Conservation (phyloP, 2,113 vertebrate species). For the Emydura subglobosa region DNA sequence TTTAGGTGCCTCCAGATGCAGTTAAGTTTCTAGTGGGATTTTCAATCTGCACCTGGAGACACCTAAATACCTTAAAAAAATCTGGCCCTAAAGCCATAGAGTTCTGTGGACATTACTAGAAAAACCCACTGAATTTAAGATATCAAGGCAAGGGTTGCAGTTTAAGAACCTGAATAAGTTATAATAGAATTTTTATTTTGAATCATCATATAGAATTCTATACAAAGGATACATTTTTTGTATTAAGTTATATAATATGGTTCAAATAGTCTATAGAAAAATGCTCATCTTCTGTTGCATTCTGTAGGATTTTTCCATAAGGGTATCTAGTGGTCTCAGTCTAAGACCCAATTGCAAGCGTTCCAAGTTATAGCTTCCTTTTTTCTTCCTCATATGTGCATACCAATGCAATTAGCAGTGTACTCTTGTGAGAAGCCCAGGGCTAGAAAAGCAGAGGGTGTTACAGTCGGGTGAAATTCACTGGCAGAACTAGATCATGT, state of each 20-base stretch:
- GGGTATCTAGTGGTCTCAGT: not conserved
- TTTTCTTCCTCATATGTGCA: not conserved
- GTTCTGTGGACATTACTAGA: no score
- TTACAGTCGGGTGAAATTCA: not conserved
- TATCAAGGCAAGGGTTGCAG: not conserved
- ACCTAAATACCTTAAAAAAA: no score
- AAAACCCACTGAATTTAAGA: not conserved
- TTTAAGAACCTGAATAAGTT: not conserved
- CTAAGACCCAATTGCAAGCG: not conserved
- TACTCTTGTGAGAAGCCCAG: not conserved
- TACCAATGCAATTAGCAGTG: not conserved
- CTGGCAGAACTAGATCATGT: no score
- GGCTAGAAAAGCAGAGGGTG: not conserved
- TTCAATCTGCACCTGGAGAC: not conserved
- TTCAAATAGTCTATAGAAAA: not conserved
- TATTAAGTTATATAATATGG: not conserved
- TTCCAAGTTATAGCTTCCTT: not conserved
- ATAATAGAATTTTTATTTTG: not conserved
- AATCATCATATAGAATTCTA: not conserved
- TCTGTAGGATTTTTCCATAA: not conserved
- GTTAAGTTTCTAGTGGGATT: not conserved
- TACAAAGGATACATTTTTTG: not conserved
- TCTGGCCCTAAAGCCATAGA: no score
- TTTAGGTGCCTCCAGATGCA: not conserved
- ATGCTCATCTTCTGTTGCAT: fast-evolving